Percentiles rank a stretch among this genome's conserved stretches.
These are phyloP conservation scores for Azemiops feae DNA, from an alignment of 2,113 vertebrate species.

Conservation along the genomic window DNA sequence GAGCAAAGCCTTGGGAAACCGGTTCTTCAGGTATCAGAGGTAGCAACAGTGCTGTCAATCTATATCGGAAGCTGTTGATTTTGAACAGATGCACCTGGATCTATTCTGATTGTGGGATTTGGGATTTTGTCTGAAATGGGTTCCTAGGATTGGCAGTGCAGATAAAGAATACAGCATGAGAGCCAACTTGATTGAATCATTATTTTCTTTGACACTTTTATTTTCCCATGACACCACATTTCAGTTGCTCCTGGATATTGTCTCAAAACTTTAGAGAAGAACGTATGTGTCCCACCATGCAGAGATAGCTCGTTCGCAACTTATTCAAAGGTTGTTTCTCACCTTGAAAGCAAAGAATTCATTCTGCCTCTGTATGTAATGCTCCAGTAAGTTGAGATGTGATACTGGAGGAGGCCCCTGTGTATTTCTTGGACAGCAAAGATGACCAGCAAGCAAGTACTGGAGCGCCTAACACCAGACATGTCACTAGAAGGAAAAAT, in stretches of 20 bases:
- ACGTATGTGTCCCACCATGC: background rate
- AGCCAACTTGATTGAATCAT: background rate
- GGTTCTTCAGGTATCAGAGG: background rate
- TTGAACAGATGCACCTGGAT: no score
- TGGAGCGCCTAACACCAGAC: no score
- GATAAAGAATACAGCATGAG: background rate
- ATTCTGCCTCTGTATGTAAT: background rate
- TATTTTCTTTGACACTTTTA: background rate
- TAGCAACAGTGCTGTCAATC: background rate
- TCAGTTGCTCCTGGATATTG: background rate
- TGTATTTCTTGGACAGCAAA: no score
- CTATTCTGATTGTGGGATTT: no score
- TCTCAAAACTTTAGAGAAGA: background rate
- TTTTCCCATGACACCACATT: background rate
- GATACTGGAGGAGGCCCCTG: no score
- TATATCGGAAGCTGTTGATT: no score
- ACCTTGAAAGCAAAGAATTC: background rate
- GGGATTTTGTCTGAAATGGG: background rate
- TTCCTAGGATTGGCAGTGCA: background rate
- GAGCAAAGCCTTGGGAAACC: background rate
- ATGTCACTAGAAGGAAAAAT: no score
- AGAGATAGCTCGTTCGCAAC: background rate
- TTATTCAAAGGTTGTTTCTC: background rate
- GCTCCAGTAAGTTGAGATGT: background rate
- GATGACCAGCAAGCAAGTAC: no score